A percentile compares a stretch with the other conserved stretches of the same genome.
Evolutionary conservation across 2,888 invertebrate species (phyloP).

Genomic region (Acronicta leporina): DNA sequence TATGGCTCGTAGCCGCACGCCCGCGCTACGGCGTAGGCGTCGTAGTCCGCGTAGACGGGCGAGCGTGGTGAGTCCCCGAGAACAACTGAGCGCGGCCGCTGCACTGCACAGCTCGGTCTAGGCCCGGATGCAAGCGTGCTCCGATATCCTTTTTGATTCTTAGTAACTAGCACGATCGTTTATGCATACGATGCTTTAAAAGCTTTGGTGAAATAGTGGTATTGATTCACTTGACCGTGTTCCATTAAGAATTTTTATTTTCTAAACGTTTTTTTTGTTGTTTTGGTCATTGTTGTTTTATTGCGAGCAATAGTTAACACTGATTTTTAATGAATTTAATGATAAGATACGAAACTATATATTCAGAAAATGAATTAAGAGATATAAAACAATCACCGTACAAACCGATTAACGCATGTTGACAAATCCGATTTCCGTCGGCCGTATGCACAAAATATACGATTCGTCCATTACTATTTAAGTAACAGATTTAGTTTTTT

Average conservation of each 20-base stretch:
- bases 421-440: constrained; percentile 38
- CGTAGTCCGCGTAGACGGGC: constrained; percentile 58
- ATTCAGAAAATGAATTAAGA: constrained; percentile 7
- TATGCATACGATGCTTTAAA: constrained; percentile 23
- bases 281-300: background rate
- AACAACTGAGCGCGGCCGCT: constrained; percentile 71
- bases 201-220: constrained; percentile 8
- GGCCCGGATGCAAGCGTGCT: constrained; percentile 62
- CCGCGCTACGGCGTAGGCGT: constrained; percentile 58
- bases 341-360: constrained; percentile 1
- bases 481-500: constrained; percentile 28
- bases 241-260: background rate
- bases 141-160: constrained; percentile 62
- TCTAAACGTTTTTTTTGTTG: too few species aligned
- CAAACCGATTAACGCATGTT: constrained; percentile 39
- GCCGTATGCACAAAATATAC: constrained; percentile 34
- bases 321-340: background rate
- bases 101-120: constrained; percentile 66
- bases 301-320: background rate
- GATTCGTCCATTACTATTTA: constrained; percentile 25
- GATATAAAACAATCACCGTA: constrained; percentile 20
- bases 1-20: constrained; percentile 53
- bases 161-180: constrained; percentile 53
- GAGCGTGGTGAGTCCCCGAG: constrained; percentile 66
- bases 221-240: background rate